Evolutionary conservation across 2,888 invertebrate species (phyloP).

Genomic region (Ophion ellenae): DNA sequence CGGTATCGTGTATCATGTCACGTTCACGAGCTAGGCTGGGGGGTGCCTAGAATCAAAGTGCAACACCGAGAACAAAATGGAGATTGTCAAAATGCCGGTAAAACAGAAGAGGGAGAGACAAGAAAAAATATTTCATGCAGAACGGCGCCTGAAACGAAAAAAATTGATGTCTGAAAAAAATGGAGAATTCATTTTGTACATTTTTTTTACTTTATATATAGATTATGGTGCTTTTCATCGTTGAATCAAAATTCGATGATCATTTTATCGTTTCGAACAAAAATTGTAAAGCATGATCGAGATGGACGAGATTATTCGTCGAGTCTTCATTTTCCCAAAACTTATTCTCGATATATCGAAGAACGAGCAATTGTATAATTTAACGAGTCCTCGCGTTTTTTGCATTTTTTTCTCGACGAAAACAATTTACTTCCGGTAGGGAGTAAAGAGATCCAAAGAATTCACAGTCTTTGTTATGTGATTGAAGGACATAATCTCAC

Average conservation of each 20-base stretch:
- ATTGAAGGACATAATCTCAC: no score
- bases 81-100: background rate
- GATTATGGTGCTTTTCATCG: background rate
- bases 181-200: background rate
- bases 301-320: background rate
- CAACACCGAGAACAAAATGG: background rate
- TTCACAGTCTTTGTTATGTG: no score
- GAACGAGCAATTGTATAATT: background rate
- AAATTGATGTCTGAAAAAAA: background rate
- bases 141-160: background rate
- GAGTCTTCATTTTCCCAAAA: no score
- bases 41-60: background rate
- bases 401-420: background rate
- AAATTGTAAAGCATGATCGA: background rate
- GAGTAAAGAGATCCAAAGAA: background rate
- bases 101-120: background rate
- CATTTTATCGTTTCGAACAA: background rate
- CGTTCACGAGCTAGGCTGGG: background rate
- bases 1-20: conserved; percentile 19
- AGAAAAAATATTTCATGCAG: background rate
- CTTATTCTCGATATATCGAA: no score
- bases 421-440: background rate
- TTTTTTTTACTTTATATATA: background rate
- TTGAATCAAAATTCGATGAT: background rate
- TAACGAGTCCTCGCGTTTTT: background rate